Evolutionary conservation across 2,888 invertebrate species (phyloP), one percentile per base, ranked within the genome.

Genomic region (Morpho deidamia): DNA sequence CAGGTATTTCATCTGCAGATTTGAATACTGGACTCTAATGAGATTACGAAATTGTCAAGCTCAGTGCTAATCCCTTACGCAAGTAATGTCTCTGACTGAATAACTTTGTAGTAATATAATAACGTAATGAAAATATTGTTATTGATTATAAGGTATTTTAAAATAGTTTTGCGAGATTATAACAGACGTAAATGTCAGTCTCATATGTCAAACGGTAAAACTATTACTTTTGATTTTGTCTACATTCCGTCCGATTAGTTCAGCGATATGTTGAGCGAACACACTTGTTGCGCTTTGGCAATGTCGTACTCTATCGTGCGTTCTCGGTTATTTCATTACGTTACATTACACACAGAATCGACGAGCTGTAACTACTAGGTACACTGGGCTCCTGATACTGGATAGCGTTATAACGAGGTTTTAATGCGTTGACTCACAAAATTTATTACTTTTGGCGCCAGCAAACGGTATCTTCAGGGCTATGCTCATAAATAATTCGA

Each of bases 401-500:
- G 52, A 69, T 74, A 74, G 64, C 65, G 69, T 74, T 81, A 77
- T 83, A 83, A 83, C 75, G 82, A 78, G 81, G 76, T 83, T 83
- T 84, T 83, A 83, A 84, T 81, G 83, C 72, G 76, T 74, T 71
- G 67, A 67, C 74, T 70, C 69, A 75, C 65, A 68, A 75, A 77
- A 80, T 83, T 83, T 81, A 84, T 78, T 71, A 67, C 74, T 52
- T 55, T 59, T 69, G 78, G 78, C 80, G 82, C 83, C 81, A 73
- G 67, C 68, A 65, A 71, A 67, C 61, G 60, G 58, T 60, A 62
- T 72, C 70, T 75, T 64, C 58, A 49, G 58, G 67, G 69, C 70
- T 71, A 74, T 70, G 68, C 64, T 67, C 59, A 66, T 69, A 71
- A 68, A 73, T 72, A 75, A 78, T 77, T 75, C 69, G 63, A 68